Evolutionary conservation across 2,113 vertebrate species (phyloP), one percentile per base, ranked within the genome.

Genomic region (Eretmochelys imbricata): DNA sequence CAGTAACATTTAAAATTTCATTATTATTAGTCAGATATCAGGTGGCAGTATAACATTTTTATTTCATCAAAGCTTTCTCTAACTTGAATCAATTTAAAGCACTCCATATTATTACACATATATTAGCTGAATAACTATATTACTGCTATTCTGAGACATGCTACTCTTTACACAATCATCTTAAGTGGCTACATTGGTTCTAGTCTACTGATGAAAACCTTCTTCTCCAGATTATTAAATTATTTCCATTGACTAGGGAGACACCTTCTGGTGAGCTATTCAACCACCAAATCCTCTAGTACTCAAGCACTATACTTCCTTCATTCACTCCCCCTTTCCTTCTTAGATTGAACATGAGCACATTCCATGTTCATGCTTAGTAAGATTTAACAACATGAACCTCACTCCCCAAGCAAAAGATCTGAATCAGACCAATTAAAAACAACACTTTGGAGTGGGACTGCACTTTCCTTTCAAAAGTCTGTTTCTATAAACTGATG

Each of bases 261-360:
- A 97, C 97, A 97, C 89, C 92, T 96, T 91, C 96, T 96, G 96
- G 92, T 82, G 91, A 95, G 78, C 12, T 31, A n/a, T 13, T 94
- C 82, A 96, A 95, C 89, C 95, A 82, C 92, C 96, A 62, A 94
- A 85, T 38, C n/a, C 62, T 96, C 76, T 42, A 8, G 50, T 17
- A 24, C 79, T 3, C 10, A 5, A 0, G 84, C 80, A 31, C 25
- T 59, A 49, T 8, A 10, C 12, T 82, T 85, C 78, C 80, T 89
- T 35, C 81, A 87, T 51, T 81, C 53, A 24, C 54, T 94, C 53
- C 84, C 91, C 55, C 50, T 51, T 84, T 3, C 46, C 88, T 17
- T 35, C 54, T 9, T 31, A 50, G 25, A 38, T 10, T 72, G 35
- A 72, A 20, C 65, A 72, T 8, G 16, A 72, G 35, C 65, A 38